These are phyloP conservation scores for Podarcis siculus DNA, from an alignment of 2,797 vertebrate genomes.

Conservation along the genomic window DNA sequence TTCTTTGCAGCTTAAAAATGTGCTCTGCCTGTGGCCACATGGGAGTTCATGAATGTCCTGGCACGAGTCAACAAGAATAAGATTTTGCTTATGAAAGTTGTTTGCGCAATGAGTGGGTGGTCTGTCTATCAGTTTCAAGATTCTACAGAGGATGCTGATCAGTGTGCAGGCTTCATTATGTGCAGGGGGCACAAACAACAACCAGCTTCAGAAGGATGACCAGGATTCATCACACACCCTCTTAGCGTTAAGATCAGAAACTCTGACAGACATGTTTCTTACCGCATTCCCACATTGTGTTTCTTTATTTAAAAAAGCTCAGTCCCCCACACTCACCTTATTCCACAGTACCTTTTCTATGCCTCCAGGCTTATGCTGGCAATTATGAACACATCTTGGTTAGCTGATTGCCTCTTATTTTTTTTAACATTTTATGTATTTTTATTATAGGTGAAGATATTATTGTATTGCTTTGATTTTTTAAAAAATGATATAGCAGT, in stretches of 20 bases:
- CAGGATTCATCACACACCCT: neutral
- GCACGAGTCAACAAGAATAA: conserved; percentile 22
- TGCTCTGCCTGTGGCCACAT: rapidly evolving
- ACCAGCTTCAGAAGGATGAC: neutral
- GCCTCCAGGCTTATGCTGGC: too few species aligned
- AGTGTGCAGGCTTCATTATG: rapidly evolving
- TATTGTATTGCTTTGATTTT: too few species aligned
- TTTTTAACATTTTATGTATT: too few species aligned
- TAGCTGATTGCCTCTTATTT: too few species aligned
- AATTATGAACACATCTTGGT: too few species aligned
- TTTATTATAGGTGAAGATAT: too few species aligned
- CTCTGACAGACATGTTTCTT: too few species aligned
- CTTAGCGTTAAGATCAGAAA: neutral
- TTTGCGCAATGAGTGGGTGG: conserved; percentile 38
- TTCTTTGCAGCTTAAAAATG: conserved; percentile 14
- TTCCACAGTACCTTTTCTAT: too few species aligned
- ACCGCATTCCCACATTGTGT: neutral
- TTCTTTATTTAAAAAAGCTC: neutral
- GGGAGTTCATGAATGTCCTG: neutral
- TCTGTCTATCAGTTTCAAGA: neutral
- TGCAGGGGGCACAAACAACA: neutral
- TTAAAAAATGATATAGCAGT: too few species aligned
- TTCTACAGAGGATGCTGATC: rapidly evolving
- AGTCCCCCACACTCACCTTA: too few species aligned
- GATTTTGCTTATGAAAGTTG: neutral